Base-by-base conservation (phyloP, 2,113 vertebrate species). In the Apodemus speciosus region DNA sequence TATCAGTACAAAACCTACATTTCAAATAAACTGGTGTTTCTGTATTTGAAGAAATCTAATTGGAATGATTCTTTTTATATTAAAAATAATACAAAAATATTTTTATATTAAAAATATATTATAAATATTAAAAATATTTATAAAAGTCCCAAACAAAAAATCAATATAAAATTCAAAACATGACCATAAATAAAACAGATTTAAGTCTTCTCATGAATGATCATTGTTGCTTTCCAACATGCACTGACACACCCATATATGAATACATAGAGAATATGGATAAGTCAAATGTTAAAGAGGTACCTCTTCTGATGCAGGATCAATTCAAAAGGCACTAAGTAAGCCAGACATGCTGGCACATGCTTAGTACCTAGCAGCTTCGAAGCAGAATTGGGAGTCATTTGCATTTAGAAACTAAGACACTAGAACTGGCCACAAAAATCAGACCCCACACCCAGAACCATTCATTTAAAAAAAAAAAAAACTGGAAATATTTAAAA, bases 121-220 rank as follows among this genome's bases (percentile, higher is more conserved):
- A n/a, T n/a, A n/a, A n/a, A 10, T 43, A 84, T 56, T 35, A 73
- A 90, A 89, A 94, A 64, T 2, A 80, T 64, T 35, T 88, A 88
- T 51, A 23, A 49, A 94, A 81, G 38, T 73, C 66, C 1, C 56
- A 94, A 96, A 73, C 11, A 77, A 95, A 94, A 91, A 66, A 15
- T 35, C 13, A 90, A 46, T 23, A 86, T 62, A 95, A 93, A 80
- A 62, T 49, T 89, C 6, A 69, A 76, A 73, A 80, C 13, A 71
- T 73, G 27, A 53, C 16, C 87, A 62, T n/a, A 92, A 91, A 88
- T 40, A 58, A n/a, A 92, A 38, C 11, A 90, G 58, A 85, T 64
- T 85, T 95, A 89, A 94, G 43, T 56, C 14, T 43, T 81, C 23
- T 60, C 25, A 86, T 23, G 86, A 69, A n/a, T 80, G 25, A 92